Percentiles rank a stretch among this genome's conserved stretches.
Conservation (phyloP, 2,888 invertebrate species). For the Linnaemya vulpina region DNA sequence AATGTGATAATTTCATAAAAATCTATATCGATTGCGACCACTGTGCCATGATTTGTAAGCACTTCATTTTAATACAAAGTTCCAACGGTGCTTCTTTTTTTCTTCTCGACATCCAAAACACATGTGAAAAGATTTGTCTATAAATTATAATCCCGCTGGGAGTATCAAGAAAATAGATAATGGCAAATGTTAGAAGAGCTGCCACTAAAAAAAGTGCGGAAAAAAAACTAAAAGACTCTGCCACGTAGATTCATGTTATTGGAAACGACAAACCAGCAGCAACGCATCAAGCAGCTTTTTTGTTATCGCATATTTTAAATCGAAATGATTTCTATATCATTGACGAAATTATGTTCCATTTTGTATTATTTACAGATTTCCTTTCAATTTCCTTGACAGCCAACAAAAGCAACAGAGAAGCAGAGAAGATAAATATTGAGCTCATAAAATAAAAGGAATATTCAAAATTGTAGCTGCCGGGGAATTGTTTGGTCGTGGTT, state of each 20-base stretch:
- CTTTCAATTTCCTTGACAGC: conserved; percentile 73
- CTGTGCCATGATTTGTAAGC: conserved; percentile 42
- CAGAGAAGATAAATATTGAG: neutral
- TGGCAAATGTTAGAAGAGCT: neutral
- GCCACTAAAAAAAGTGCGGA: no score
- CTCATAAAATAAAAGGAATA: conserved; percentile 15
- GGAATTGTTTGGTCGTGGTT: conserved; percentile 64
- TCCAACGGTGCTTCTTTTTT: neutral
- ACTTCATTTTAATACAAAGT: conserved; percentile 37
- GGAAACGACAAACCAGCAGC: conserved; percentile 23
- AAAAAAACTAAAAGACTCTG: neutral
- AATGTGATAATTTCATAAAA: neutral
- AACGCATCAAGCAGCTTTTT: conserved; percentile 49
- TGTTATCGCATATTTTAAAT: conserved; percentile 67
- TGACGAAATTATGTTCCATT: conserved; percentile 71
- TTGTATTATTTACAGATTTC: conserved; percentile 74
- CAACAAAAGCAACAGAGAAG: conserved; percentile 13
- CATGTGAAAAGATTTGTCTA: conserved; percentile 70
- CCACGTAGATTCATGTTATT: neutral
- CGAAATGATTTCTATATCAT: conserved; percentile 67
- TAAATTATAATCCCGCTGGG: conserved; percentile 71
- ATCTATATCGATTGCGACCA: conserved; percentile 1
- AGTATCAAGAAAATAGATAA: conserved; percentile 16
- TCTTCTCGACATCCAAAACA: conserved; percentile 27
- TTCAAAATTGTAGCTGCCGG: conserved; percentile 27